Base-by-base conservation (phyloP, 2,888 invertebrate genomes). In the Nesidiocoris tenuis region DNA sequence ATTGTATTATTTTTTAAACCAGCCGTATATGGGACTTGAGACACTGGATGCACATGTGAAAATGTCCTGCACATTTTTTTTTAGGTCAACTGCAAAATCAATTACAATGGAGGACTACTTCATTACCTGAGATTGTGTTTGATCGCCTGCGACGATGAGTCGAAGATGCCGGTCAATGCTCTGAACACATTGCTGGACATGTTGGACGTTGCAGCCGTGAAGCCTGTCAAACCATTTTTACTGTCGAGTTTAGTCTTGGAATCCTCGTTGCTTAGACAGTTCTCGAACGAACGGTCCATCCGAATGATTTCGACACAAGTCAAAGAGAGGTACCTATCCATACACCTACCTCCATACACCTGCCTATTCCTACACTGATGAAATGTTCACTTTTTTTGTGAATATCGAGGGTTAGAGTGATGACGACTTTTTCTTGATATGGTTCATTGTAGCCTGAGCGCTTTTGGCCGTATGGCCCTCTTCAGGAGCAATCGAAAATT, bases 111-210 rank as follows among this genome's bases (percentile, higher is more conserved):
- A 77, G 82, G 82, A 18, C 72, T 81, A 17, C 77, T 80, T 7
- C 75, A 79, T 72, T 81, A 81, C 63, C 59, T 80, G 64, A 80
- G 79, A 63, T 78, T 77, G 19, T 79, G 80, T 59, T 74, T 81
- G 19, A 78, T 79, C 23, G 67, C 61, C 22, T 85, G 87, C 78
- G 84, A 87, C 18, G 87, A 87, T 78, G 86, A 86, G 23, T 82
- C 77, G 2, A 78, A 83, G 21, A 83, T 85, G 78, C 87, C 88
- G 0, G 83, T 85, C 66, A 83, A 83, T 18, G 82, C 84, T 17
- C 80, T 88, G 7, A 83, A 85, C 16, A 82, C 84, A 12, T 84
- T 87, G 2, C 81, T 84, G 17, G 79, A 79, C n/a, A 57, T 79
- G 22, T 64, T 76, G 3, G 78, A 79, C 18, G 25, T 61, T 5